These are phyloP conservation scores for Daktulosphaira vitifoliae DNA, from an alignment of 1,140 invertebrate species.

Conservation along the genomic window DNA sequence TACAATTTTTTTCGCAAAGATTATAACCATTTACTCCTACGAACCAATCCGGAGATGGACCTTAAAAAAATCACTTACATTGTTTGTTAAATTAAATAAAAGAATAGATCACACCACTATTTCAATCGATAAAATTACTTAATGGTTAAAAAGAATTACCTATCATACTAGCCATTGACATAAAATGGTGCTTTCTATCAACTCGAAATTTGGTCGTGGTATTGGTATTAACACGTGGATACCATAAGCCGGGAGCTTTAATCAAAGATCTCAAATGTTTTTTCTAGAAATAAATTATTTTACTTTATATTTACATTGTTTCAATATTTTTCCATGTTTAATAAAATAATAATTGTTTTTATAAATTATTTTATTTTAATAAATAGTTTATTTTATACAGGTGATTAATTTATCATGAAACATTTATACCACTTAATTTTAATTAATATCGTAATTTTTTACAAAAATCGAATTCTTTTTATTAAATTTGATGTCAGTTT, in stretches of 20 bases:
- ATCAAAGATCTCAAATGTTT: slow-evolving; percentile 81
- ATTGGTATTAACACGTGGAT: slow-evolving; percentile 83
- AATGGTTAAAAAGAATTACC: too few relatives aligned
- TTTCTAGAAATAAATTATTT: slow-evolving; percentile 46
- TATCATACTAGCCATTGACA: slow-evolving; percentile 92
- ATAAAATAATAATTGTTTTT: too few relatives aligned
- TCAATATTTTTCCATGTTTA: too few relatives aligned
- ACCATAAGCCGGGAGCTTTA: slow-evolving; percentile 88
- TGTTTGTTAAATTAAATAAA: not conserved
- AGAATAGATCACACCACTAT: too few relatives aligned
- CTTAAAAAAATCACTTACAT: slow-evolving; percentile 40
- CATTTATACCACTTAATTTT: too few relatives aligned
- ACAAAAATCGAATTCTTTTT: too few relatives aligned
- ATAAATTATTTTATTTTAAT: too few relatives aligned
- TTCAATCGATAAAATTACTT: too few relatives aligned
- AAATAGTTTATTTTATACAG: too few relatives aligned
- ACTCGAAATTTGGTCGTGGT: slow-evolving; percentile 76
- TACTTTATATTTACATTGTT: not conserved
- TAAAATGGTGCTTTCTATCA: slow-evolving; percentile 75
- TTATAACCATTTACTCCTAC: slow-evolving; percentile 83
- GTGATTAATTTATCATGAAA: too few relatives aligned
- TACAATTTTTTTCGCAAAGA: slow-evolving; percentile 79
- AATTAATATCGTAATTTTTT: too few relatives aligned
- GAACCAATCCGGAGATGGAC: slow-evolving; percentile 93
- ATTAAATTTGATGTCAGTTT: too few relatives aligned